A percentile compares a stretch with the other conserved stretches of the same genome.
Conservation (phyloP, 2,113 vertebrate species). For the Epinephelus lanceolatus region DNA sequence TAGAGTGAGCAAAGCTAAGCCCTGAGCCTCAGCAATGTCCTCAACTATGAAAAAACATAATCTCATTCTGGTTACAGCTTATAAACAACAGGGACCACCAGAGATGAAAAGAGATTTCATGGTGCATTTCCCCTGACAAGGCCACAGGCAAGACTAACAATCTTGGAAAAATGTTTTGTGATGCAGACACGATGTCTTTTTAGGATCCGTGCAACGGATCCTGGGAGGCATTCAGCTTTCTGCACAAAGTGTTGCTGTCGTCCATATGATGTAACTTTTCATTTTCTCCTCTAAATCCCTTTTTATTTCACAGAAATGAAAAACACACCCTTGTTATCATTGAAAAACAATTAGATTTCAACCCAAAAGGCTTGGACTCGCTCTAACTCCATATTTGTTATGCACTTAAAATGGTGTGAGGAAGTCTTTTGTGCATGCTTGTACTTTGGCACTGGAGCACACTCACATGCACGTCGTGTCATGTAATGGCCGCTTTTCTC, state of each 20-base stretch:
- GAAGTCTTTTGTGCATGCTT: constrained; percentile 1
- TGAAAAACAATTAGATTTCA: background rate
- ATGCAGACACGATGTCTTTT: constrained; percentile 17
- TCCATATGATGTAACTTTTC: background rate
- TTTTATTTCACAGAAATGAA: background rate
- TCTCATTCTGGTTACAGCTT: constrained; percentile 37
- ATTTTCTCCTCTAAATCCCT: background rate
- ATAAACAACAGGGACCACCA: constrained; percentile 61
- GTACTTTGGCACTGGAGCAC: background rate
- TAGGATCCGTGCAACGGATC: background rate
- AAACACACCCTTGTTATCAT: background rate
- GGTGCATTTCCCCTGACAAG: constrained; percentile 12
- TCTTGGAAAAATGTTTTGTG: constrained; percentile 21
- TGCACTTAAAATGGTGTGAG: background rate
- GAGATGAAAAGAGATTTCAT: constrained; percentile 14
- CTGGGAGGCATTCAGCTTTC: background rate
- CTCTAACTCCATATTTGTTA: background rate
- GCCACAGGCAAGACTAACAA: background rate
- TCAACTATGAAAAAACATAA: constrained; percentile 24
- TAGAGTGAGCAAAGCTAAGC: constrained; percentile 10
- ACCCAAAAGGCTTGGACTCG: background rate
- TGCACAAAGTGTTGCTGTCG: background rate
- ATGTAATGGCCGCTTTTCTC: background rate
- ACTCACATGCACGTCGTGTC: background rate
- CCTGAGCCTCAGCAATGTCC: constrained; percentile 18